Evolutionary conservation across 2,888 invertebrate genomes (phyloP).

Genomic region (Macaria notata): DNA sequence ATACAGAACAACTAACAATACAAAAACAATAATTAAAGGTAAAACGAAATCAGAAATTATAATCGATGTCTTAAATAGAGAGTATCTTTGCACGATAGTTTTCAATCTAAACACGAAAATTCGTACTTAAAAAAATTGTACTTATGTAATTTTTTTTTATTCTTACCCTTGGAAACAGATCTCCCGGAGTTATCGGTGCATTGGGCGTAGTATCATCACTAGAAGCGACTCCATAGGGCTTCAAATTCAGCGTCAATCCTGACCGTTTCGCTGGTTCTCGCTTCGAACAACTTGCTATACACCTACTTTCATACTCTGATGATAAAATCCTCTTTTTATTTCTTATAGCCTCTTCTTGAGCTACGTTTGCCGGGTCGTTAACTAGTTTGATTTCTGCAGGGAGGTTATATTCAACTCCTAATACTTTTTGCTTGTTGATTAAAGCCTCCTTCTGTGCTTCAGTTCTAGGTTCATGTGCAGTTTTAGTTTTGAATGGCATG

Average conservation of each 20-base stretch:
- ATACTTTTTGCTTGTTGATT: constrained; percentile 82
- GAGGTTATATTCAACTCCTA: constrained; percentile 83
- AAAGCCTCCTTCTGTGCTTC: constrained; percentile 83
- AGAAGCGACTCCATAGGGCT: constrained; percentile 52
- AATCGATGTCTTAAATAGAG: too few species aligned
- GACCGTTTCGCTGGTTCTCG: constrained; percentile 51
- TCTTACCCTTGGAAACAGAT: constrained; percentile 66
- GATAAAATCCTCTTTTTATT: constrained; percentile 55
- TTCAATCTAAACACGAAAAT: too few species aligned
- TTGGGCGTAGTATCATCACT: constrained; percentile 50
- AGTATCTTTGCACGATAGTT: too few species aligned
- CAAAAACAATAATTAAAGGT: too few species aligned
- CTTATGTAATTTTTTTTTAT: too few species aligned
- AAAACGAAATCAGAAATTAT: too few species aligned
- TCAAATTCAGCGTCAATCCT: constrained; percentile 67
- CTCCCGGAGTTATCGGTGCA: constrained; percentile 67
- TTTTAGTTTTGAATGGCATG: constrained; percentile 29
- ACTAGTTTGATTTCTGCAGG: constrained; percentile 43
- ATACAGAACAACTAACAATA: too few species aligned
- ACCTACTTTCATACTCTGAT: constrained; percentile 48
- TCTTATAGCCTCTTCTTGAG: constrained; percentile 65
- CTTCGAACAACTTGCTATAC: constrained; percentile 32
- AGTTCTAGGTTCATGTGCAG: constrained; percentile 50
- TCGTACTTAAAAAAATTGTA: too few species aligned
- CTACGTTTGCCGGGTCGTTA: constrained; percentile 58